phyloP scores from a whole-genome alignment of 1,140 invertebrate species.

The Heliconius hermathena region DNA sequence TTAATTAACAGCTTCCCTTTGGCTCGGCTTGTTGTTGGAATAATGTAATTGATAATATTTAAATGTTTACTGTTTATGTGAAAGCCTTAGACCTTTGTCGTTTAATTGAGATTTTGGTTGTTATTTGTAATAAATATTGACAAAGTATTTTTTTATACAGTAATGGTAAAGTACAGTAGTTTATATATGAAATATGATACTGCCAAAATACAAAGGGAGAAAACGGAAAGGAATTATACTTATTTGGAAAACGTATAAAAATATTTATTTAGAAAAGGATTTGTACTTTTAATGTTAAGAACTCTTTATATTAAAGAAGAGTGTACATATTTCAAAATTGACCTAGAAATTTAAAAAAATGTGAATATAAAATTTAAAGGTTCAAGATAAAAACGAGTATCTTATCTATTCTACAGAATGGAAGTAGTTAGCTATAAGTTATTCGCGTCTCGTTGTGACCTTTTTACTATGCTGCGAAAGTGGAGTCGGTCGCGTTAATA shows the following conservation, averaged over 20 bases:
- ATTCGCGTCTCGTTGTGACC: background rate
- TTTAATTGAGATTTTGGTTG: background rate
- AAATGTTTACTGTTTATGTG: background rate
- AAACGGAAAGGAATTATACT: background rate
- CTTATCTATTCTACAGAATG: slow-evolving; percentile 6
- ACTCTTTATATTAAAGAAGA: too few relatives aligned
- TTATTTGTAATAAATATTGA: background rate
- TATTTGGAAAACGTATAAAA: too few relatives aligned
- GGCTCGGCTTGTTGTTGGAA: background rate
- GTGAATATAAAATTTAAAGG: background rate
- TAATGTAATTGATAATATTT: background rate
- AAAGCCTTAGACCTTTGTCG: background rate
- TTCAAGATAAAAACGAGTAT: background rate
- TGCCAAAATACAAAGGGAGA: background rate
- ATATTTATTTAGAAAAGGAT: too few relatives aligned
- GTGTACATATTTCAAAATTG: background rate
- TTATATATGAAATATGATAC: too few relatives aligned
- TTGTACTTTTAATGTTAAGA: too few relatives aligned
- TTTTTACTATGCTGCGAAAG: slow-evolving; percentile 11
- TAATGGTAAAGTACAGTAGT: too few relatives aligned
- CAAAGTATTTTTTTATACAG: too few relatives aligned
- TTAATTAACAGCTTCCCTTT: slow-evolving; percentile 11
- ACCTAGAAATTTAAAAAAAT: background rate
- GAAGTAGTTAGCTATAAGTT: slow-evolving; percentile 11
- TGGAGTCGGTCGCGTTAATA: background rate